Base-by-base conservation (phyloP, 1,140 invertebrate species). In the Brachystomella parvula region DNA sequence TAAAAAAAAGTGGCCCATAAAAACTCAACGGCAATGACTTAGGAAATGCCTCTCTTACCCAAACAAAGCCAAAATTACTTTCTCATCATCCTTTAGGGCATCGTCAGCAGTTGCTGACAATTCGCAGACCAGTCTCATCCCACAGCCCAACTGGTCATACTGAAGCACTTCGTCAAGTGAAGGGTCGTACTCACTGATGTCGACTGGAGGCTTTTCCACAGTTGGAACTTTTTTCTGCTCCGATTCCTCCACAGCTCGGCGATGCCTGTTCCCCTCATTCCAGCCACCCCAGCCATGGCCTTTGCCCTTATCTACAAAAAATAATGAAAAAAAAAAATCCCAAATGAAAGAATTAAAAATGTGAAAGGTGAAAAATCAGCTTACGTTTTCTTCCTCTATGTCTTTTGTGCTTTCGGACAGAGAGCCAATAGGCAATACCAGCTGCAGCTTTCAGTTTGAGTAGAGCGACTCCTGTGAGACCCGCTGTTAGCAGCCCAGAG, bases 101-200 rank as follows among this genome's bases (percentile, higher is more conserved):
- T 64, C 30, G 47, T 69, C 64, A 19, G 71, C 61, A 0, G 67
- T 65, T 47, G 75, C 70, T 21, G 74, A 69, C 47, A 76, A 62
- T 57, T 76, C 75, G 64, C 75, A 76, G 21, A 76, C 71, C 26
- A 76, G 72, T 28, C 74, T 58, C 65, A 75, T 61, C 32, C 75
- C 75, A 63, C 75, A 76, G 33, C 73, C 74, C 17, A 71, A 61
- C 58, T 69, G 67, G 49, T 76, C 75, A 32, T 68, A 70, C 53
- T 66, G 35, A 2, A 73, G 56, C 58, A 73, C 71, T 62, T 73
- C 64, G 47, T 73, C 71, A 17, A 73, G 47, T 31, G 64, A 64
- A 56, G 71, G 71, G 39, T 73, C 71, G 28, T 65, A 70, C 29
- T 68, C 31, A 3, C 28, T 26, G 32, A 63, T 29, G 39, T 66